These are phyloP conservation scores for Anniella stebbinsi DNA, from an alignment of 2,797 vertebrate species.

Conservation along the genomic window DNA sequence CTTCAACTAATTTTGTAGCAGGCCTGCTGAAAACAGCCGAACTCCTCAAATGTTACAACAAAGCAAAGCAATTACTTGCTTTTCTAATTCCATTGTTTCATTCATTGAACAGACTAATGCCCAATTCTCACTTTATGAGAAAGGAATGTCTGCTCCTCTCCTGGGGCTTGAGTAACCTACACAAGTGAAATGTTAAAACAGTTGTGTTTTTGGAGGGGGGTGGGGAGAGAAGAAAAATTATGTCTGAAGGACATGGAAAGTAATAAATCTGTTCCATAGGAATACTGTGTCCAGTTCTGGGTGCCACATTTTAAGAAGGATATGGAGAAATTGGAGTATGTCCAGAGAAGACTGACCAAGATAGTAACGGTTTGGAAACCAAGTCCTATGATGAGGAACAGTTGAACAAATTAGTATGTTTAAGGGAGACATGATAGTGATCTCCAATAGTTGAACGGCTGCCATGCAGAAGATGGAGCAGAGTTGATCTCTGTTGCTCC, in stretches of 20 bases:
- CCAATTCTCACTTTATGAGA: not conserved
- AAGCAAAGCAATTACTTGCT: not conserved
- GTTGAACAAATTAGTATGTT: too few species aligned
- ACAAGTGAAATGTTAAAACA: not conserved
- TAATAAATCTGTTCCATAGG: too few species aligned
- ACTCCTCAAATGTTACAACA: not conserved
- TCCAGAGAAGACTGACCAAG: too few species aligned
- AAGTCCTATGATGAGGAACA: too few species aligned
- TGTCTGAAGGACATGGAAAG: not conserved
- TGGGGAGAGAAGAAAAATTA: not conserved
- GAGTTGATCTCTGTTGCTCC: too few species aligned
- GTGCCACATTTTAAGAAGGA: too few species aligned
- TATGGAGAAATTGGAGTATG: too few species aligned
- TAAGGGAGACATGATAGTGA: too few species aligned
- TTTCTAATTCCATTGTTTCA: constrained; percentile 1
- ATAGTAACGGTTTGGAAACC: too few species aligned
- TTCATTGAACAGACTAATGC: not conserved
- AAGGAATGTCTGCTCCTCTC: not conserved
- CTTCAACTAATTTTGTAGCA: not conserved
- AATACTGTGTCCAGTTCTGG: too few species aligned
- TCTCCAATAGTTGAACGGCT: too few species aligned
- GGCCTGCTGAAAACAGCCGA: not conserved
- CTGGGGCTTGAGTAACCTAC: not conserved
- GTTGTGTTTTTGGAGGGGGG: not conserved
- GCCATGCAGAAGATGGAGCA: too few species aligned